Evolutionary conservation across 2,888 invertebrate species (phyloP), one percentile per base, ranked within the genome.

Genomic region (Thymelicus sylvestris): DNA sequence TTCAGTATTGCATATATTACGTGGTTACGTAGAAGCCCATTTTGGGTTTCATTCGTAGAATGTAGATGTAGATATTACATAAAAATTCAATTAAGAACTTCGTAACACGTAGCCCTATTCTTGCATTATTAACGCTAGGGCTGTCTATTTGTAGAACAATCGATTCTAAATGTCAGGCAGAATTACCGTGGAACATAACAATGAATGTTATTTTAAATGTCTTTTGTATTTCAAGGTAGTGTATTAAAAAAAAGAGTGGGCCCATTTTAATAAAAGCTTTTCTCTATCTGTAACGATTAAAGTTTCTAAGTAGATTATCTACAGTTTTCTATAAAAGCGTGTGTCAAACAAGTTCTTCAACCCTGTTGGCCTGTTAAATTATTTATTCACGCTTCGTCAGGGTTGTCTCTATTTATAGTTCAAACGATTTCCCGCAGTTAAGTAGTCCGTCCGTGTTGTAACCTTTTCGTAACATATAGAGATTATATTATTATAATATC

Each of bases 341-440:
- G 8, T 52, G 19, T 52, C 50, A 15, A 52, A 7, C 50, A 19
- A 52, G 50, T 7, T 15, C 7, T 15, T 19, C 19, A 52, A 52
- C 50, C 50, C 62, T 47, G 13, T 44, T 44, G 62, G 41, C 66
- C 47, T 50, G n/a, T 13, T 66, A 31, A 48, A 59, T 66, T 68
- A 62, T 68, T 62, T 31, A 62, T 68, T 62, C 15, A 74, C 71
- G 72, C 59, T 52, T 61, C 24, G 70, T 52, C 57, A 72, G 71
- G 71, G 68, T 15, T 66, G 64, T 8, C 68, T 31, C 66, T 72
- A 76, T 74, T 73, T 71, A 75, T 74, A 72, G 74, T 19, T 15
- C 67, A 66, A 73, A 73, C 75, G 75, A 74, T 75, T 71, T 50
- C 31, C 31, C 62, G 24, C 47, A 12, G 15, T 19, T 19, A n/a